A percentile compares a stretch with the other conserved stretches of the same genome.
These are phyloP conservation scores for Cottoperca gobio DNA, from an alignment of 2,797 vertebrate species.

Conservation along the genomic window DNA sequence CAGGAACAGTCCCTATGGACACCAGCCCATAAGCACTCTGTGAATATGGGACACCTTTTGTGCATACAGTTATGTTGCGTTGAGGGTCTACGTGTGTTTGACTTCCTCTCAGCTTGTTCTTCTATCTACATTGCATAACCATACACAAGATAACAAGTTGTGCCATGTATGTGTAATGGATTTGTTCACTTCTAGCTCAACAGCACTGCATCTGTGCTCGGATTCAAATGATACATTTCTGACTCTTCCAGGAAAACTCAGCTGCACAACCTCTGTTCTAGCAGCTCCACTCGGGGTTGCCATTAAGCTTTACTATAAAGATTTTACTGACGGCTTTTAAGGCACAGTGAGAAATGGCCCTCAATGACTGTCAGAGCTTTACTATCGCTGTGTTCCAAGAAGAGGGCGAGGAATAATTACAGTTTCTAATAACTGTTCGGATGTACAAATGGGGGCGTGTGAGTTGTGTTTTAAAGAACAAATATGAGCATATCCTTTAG, in stretches of 20 bases:
- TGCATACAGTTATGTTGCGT: slow-evolving; percentile 36
- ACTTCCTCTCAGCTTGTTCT: slow-evolving; percentile 48
- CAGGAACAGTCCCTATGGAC: slow-evolving; percentile 56
- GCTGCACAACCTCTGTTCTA: slow-evolving; percentile 7
- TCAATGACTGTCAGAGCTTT: background rate
- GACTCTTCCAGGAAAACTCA: background rate
- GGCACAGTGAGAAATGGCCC: background rate
- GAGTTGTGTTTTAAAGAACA: background rate
- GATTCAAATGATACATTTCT: background rate
- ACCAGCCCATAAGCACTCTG: slow-evolving; percentile 37
- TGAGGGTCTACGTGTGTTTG: slow-evolving; percentile 14
- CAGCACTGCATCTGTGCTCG: slow-evolving; percentile 4
- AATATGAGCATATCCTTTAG: background rate
- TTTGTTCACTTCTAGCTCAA: background rate
- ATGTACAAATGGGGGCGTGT: background rate
- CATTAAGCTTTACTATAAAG: slow-evolving; percentile 18
- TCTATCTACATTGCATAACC: slow-evolving; percentile 34
- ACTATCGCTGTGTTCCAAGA: background rate
- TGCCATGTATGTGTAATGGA: background rate
- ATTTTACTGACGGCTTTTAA: slow-evolving; percentile 29
- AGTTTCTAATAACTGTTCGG: background rate
- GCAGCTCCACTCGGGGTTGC: background rate
- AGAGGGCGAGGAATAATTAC: slow-evolving; percentile 1
- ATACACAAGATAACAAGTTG: slow-evolving; percentile 20
- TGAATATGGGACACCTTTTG: slow-evolving; percentile 62